A percentile compares a stretch with the other conserved stretches of the same genome.
Evolutionary conservation across 2,113 vertebrate species (phyloP).

Genomic region (Anolis carolinensis): DNA sequence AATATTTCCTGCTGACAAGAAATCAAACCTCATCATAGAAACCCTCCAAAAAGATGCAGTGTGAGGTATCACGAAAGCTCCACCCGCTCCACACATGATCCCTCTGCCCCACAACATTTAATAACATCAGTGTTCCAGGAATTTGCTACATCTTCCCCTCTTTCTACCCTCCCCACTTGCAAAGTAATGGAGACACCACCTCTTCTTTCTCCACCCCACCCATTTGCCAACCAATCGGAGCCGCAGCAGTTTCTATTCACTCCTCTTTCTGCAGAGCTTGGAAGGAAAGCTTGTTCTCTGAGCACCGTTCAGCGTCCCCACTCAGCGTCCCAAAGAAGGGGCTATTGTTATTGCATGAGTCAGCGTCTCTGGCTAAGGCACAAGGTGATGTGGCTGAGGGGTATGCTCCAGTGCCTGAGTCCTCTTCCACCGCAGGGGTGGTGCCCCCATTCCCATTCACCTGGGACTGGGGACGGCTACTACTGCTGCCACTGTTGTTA

Average conservation of each 20-base stretch:
- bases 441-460: constrained; percentile 83
- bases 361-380: constrained; percentile 83
- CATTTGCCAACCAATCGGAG: background rate
- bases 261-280: constrained; percentile 86
- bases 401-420: constrained; percentile 69
- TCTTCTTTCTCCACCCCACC: background rate
- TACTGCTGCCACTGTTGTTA: constrained; percentile 56
- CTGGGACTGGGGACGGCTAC: constrained; percentile 68
- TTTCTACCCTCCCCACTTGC: background rate
- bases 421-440: constrained; percentile 76
- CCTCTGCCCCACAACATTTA: background rate
- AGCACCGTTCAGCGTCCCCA: constrained; percentile 82
- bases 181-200: background rate
- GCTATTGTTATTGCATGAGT: constrained; percentile 76
- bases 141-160: background rate
- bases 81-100: too few species aligned
- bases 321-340: constrained; percentile 65
- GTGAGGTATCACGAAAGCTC: background rate
- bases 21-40: background rate
- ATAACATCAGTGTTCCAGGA: background rate
- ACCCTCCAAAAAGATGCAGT: background rate
- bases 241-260: constrained; percentile 47
- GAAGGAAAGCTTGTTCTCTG: constrained; percentile 83
- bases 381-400: constrained; percentile 83
- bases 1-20: background rate